Evolutionary conservation across 2,888 invertebrate species (phyloP).

Genomic region (Ennomos fuscantarius): DNA sequence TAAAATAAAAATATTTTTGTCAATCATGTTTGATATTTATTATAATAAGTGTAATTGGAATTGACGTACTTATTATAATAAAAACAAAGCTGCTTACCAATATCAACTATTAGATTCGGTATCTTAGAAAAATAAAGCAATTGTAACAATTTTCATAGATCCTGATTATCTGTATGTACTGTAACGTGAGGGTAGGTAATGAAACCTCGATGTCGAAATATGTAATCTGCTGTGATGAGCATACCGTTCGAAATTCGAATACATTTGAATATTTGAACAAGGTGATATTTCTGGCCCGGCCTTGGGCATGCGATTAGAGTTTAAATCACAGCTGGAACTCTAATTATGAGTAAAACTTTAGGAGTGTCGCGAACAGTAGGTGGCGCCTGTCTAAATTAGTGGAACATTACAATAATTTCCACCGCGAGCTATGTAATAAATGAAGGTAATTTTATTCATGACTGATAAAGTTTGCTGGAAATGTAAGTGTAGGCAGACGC

Average conservation of each 20-base stretch:
- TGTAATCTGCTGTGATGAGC: constrained; percentile 11
- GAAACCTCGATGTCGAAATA: constrained; percentile 14
- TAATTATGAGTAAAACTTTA: constrained; percentile 45
- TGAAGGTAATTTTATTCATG: constrained; percentile 35
- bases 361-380: constrained; percentile 49
- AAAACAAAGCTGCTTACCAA: no score
- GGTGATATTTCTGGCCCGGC: constrained; percentile 25
- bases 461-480: constrained; percentile 27
- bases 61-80: no score
- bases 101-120: no score
- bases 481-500: constrained; percentile 22
- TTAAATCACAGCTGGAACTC: constrained; percentile 50
- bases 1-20: no score
- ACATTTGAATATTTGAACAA: constrained; percentile 39
- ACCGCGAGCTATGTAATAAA: constrained; percentile 28
- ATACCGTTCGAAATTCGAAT: constrained; percentile 35
- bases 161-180: constrained; percentile 1
- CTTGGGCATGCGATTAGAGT: constrained; percentile 27
- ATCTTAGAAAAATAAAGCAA: no score
- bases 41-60: no score
- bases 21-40: no score
- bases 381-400: constrained; percentile 53
- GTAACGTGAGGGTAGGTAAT: background rate
- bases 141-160: no score
- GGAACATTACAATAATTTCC: constrained; percentile 44